Base-by-base conservation (phyloP, 2,797 vertebrate species). In the Amphiprion clarkii region DNA sequence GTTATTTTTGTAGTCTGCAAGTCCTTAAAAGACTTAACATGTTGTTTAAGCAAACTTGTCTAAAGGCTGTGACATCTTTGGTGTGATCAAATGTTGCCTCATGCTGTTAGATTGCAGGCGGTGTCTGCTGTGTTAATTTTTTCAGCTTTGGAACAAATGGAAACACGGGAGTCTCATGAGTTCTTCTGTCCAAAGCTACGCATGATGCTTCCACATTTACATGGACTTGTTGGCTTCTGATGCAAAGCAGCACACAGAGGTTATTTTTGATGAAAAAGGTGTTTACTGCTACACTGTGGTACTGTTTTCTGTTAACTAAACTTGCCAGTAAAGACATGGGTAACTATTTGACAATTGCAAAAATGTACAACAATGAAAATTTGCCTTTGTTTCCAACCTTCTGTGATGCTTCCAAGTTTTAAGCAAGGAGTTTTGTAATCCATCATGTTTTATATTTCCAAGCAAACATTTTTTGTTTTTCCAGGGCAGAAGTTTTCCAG, bases 1-100 rank as follows among this genome's bases (percentile, higher is more conserved):
- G 23, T 70, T 57, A n/a, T 52, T 64, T 63, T 46, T 63, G 27
- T 53, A 27, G 21, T 21, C 73, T 64, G 12, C 14, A 62, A 62
- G 65, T 44, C 49, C 40, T 53, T 49, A 12, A 31, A 36, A 23
- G 27, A 27, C 48, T 61, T n/a, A 23, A 54, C 14, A 10, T 54
- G 25, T 36, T 16, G 7, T 33, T 33, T 33, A 33, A 58, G 39
- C 31, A 3, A 51, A 56, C 53, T 51, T 17, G 19, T 27, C 25
- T 23, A 23, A 33, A 66, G 36, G 25, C 6, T 1, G 0, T 31
- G 16, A 56, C 23, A 33, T 67, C 27, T 61, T 61, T 12, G 14
- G 1, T 44, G 12, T 36, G 36, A 9, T 36, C 36, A 39, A 39
- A 1, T 53, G 51, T 76, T 67, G 29, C 42, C 6, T 66, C 11